Evolutionary conservation across 2,113 vertebrate species (phyloP).

Genomic region (Gavia stellata): DNA sequence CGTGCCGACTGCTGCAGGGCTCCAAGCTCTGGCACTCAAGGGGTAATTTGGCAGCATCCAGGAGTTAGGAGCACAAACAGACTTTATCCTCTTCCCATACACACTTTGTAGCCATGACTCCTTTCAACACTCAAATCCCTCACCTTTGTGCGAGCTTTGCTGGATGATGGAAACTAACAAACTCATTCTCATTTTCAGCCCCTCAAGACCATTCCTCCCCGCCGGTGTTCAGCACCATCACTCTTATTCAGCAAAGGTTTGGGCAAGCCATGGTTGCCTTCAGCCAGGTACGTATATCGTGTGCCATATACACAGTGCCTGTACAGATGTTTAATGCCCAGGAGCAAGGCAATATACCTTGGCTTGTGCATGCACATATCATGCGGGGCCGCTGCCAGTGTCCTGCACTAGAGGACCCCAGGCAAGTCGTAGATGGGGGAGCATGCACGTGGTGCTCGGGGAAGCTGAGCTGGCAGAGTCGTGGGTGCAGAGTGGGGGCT

Average conservation of each 20-base stretch:
- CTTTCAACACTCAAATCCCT: not conserved
- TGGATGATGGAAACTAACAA: not conserved
- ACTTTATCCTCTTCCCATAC: not conserved
- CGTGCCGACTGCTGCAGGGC: accelerated
- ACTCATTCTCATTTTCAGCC: conserved; percentile 45
- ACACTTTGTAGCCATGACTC: not conserved
- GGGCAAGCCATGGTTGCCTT: conserved; percentile 69
- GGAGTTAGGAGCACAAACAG: not conserved
- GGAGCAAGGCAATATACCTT: not conserved
- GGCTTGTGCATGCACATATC: accelerated
- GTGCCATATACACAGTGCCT: not conserved
- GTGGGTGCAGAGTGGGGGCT: not conserved
- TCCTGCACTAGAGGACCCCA: not conserved
- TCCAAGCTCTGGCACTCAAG: accelerated
- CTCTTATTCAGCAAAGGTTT: conserved; percentile 69
- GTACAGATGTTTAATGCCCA: not conserved
- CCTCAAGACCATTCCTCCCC: conserved; percentile 63
- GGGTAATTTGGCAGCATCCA: not conserved
- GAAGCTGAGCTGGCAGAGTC: not conserved
- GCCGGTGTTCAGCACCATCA: conserved; percentile 70
- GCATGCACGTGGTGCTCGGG: accelerated
- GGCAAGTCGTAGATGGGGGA: accelerated
- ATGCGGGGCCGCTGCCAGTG: not conserved
- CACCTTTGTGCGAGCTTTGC: not conserved
- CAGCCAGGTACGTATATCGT: conserved; percentile 56